Percentiles rank a stretch among this genome's conserved stretches.
Conservation (phyloP, 2,797 vertebrate species). For the Mallotus villosus region DNA sequence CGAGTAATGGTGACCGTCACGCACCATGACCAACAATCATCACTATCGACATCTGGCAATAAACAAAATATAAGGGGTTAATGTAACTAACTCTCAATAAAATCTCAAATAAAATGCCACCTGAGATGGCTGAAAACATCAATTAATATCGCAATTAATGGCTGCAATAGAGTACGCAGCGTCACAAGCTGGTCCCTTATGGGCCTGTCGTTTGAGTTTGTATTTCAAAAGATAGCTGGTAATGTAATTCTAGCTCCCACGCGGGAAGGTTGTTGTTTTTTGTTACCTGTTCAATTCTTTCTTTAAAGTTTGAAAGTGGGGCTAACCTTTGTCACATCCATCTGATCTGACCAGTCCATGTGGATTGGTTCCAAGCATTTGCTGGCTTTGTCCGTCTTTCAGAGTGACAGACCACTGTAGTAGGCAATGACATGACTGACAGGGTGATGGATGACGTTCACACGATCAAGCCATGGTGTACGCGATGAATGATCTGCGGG, state of each 20-base stretch:
- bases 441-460: constrained; percentile 93
- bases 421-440: constrained; percentile 95
- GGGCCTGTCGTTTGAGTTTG: no score
- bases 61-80: constrained; percentile 18
- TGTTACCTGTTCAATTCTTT: neutral
- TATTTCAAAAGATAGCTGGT: no score
- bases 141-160: no score
- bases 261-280: neutral
- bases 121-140: no score
- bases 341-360: constrained; percentile 91
- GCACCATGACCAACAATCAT: constrained; percentile 97
- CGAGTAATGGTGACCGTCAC: constrained; percentile 96
- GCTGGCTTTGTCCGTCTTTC: constrained; percentile 70
- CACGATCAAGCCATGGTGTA: constrained; percentile 77
- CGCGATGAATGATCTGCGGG: constrained; percentile 67
- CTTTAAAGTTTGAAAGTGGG: no score
- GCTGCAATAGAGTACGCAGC: no score
- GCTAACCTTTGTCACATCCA: constrained; percentile 90
- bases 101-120: neutral
- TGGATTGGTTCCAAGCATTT: constrained; percentile 77
- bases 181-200: no score
- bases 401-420: constrained; percentile 84
- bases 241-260: no score
- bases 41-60: constrained; percentile 90
- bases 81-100: neutral